Base-by-base conservation (phyloP, 1,140 invertebrate species). In the Temnothorax nylanderi region DNA sequence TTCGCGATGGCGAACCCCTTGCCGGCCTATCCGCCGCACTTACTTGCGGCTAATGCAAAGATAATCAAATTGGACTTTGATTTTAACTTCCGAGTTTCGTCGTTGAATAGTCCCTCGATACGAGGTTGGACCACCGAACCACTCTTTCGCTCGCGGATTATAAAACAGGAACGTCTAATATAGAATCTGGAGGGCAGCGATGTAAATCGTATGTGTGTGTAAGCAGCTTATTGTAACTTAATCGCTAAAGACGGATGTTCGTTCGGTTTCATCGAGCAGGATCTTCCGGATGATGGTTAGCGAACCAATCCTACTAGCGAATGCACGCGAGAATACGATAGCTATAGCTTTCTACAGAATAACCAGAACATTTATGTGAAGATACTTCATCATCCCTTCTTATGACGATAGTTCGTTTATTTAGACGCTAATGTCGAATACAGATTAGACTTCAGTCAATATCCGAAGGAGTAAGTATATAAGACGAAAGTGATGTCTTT, bases 61-160 rank as follows among this genome's bases (percentile, higher is more conserved):
- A 47, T 90, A 90, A 90, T 90, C 74, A 67, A 82, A 82, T 90
- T 86, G 21, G 47, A 90, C 71, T 88, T 88, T 65, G 76, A 90
- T 88, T 82, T 54, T 56, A 47, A 60, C 80, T 84, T 77, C 18
- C 32, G 26, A 18, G 41, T 37, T n/a, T n/a, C 74, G 51, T 62
- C 47, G 60, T 16, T 56, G 41, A 76, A 81, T 69, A 47, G 69
- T 13, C 44, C 34, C 32, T 32, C 5, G 18, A n/a, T 54, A 13
- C 26, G 58, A 3, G 58, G n/a, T 3, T 7, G 4, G 8, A 41
- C 7, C 54, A 18, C 3, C 2, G 7, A 49, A 6, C 0, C 72
- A 60, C 44, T 62, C 88, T 89, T 86, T 86, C 67, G 44, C 80
- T 89, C 74, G 74, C 32, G 26, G 34, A 37, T 32, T 3, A 26